Conservation (phyloP, 2,888 invertebrate genomes). For the Drosophila atripex region DNA sequence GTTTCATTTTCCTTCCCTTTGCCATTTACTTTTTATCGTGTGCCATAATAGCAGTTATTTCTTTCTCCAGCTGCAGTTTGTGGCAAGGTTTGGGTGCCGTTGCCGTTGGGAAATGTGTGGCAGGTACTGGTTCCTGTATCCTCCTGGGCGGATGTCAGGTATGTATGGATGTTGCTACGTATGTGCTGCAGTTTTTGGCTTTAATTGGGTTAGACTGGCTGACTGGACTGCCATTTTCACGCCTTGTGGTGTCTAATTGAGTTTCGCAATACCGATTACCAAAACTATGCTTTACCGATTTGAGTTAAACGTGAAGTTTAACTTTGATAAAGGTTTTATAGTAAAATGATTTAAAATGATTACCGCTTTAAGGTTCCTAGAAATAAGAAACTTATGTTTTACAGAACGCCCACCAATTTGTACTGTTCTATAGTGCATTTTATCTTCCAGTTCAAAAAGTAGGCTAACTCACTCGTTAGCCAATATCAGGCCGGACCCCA, state of each 20-base stretch:
- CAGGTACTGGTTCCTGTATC: slow-evolving; percentile 14
- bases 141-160: slow-evolving; percentile 39
- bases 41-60: slow-evolving; percentile 46
- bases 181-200: slow-evolving; percentile 14
- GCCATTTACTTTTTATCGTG: slow-evolving; percentile 48
- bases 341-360: not conserved
- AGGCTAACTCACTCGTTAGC: not conserved
- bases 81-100: slow-evolving; percentile 12
- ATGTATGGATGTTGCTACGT: slow-evolving; percentile 3
- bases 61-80: slow-evolving; percentile 37
- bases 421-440: too few relatives aligned
- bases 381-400: not conserved
- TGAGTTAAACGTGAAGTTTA: not conserved
- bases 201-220: slow-evolving; percentile 20
- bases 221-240: not conserved
- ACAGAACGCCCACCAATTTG: not conserved
- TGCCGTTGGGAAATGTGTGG: slow-evolving; percentile 20
- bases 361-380: not conserved
- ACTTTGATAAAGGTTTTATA: not conserved
- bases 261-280: not conserved
- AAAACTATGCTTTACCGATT: not conserved
- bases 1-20: slow-evolving; percentile 13
- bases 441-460: not conserved
- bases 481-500: slow-evolving; percentile 4
- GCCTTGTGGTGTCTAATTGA: slow-evolving; percentile 16